phyloP scores from a whole-genome alignment of 1,140 invertebrate species.

The Hydropsyche tenuis region DNA sequence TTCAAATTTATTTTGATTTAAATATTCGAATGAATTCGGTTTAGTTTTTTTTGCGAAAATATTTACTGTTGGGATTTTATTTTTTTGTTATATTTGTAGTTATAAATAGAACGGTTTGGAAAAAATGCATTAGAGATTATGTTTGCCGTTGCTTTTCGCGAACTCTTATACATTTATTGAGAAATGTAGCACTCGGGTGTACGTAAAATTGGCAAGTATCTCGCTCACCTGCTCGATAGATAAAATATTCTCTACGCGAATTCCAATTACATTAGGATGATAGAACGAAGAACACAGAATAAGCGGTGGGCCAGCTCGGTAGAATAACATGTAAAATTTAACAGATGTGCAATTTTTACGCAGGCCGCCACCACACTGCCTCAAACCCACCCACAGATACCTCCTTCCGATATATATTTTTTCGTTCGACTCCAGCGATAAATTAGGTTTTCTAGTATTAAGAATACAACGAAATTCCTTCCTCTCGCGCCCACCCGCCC shows the following conservation, averaged over 20 bases:
- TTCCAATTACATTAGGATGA: slow-evolving; percentile 43
- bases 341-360: slow-evolving; percentile 41
- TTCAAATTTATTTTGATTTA: no score
- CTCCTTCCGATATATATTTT: slow-evolving; percentile 17
- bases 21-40: no score
- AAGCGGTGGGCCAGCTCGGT: slow-evolving; percentile 8
- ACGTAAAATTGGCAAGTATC: slow-evolving; percentile 25
- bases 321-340: slow-evolving; percentile 43
- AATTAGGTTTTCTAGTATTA: slow-evolving; percentile 33
- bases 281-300: slow-evolving; percentile 33
- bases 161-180: no score
- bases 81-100: no score
- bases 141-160: no score
- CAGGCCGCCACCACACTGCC: background rate
- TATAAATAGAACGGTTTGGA: no score
- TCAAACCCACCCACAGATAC: background rate
- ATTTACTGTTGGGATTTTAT: no score
- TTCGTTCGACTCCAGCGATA: slow-evolving; percentile 20
- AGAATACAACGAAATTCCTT: slow-evolving; percentile 23
- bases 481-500: background rate
- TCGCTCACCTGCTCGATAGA: slow-evolving; percentile 31
- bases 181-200: background rate
- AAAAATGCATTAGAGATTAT: no score
- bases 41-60: no score
- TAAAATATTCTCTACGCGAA: slow-evolving; percentile 33